Base-by-base conservation (phyloP, 2,888 invertebrate species). In the Sisyra nigra region DNA sequence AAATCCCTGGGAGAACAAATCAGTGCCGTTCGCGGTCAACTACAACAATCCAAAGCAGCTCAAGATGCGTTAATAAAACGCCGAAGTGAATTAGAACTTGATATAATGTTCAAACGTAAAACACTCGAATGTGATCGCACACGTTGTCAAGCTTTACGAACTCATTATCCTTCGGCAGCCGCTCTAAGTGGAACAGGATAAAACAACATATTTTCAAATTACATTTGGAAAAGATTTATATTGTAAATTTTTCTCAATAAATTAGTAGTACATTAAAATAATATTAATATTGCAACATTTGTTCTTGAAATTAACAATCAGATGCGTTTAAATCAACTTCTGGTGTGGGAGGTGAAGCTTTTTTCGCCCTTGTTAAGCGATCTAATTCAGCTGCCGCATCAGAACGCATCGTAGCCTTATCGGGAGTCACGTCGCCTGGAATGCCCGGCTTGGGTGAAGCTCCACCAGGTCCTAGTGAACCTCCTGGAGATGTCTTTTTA, bases 301-400 rank as follows among this genome's bases (percentile, higher is more conserved):
- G 3, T 24, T 24, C 24, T 5, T 5, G 24, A 24, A 53, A 45
- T 54, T 51, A 68, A 58, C 68, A 67, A 54, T 67, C 67, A 10
- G 66, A 62, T 17, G 65, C 58, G 49, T 72, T 72, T 52, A 74
- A 69, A 60, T 75, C 74, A 39, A 72, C 56, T 40, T 31, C 44
- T 5, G 24, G n/a, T 15, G 2, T 52, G 41, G 51, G 43, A 3
- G 52, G 44, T 9, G 53, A 48, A 17, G 66, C 55, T 51, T 68
- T 68, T 61, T 80, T 79, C 52, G 74, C 76, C 53, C 84, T 73
- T 49, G 87, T 81, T 57, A 93, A 74, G 50, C 91, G 76, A 66
- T 93, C 92, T 33, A 93, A 69, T 65, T 93, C 92, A 8, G 92
- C 92, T 18, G 88, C 89, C 30, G 91, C 92, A 64, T 92, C 91